These are phyloP conservation scores for Platalea minor DNA, from an alignment of 2,797 vertebrate genomes.

Conservation along the genomic window DNA sequence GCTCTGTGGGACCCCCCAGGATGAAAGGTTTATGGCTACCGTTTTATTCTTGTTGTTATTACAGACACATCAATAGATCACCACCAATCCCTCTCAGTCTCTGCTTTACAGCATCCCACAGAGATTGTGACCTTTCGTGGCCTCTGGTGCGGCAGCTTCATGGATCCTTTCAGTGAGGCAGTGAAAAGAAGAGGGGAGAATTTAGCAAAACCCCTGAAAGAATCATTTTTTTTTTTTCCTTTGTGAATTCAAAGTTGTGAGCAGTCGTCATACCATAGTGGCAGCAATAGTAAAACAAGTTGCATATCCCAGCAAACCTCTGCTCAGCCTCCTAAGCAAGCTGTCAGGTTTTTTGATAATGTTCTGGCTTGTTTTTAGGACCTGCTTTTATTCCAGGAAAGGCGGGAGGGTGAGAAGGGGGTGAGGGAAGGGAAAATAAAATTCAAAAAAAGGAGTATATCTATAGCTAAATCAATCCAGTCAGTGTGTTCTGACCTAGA, in stretches of 20 bases:
- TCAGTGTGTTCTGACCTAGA: slow-evolving; percentile 64
- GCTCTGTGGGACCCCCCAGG: slow-evolving; percentile 67
- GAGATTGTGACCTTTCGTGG: slow-evolving; percentile 64
- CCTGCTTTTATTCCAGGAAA: slow-evolving; percentile 47
- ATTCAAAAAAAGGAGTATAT: neutral
- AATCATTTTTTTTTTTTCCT: neutral
- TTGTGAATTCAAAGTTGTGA: slow-evolving; percentile 55
- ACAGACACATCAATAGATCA: slow-evolving; percentile 69
- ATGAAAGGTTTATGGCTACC: slow-evolving; percentile 69
- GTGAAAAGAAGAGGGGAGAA: slow-evolving; percentile 60
- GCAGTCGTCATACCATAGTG: neutral
- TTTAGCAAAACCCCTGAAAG: slow-evolving; percentile 64
- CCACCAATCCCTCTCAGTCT: slow-evolving; percentile 64
- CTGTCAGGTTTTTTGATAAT: slow-evolving; percentile 45
- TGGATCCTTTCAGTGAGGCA: slow-evolving; percentile 48
- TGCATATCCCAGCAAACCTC: slow-evolving; percentile 41
- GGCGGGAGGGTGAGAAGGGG: neutral
- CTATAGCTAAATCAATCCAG: slow-evolving; percentile 57
- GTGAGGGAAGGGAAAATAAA: slow-evolving; percentile 6
- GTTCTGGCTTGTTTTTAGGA: slow-evolving; percentile 34
- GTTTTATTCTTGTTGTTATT: slow-evolving; percentile 68
- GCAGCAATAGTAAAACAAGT: slow-evolving; percentile 53
- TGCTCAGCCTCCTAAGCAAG: neutral
- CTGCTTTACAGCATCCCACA: slow-evolving; percentile 69
- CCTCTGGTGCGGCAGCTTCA: slow-evolving; percentile 60